Base-by-base conservation (phyloP, 37 sponge, comb jelly and placozoan genomes). In the Spongilla lacustris region DNA sequence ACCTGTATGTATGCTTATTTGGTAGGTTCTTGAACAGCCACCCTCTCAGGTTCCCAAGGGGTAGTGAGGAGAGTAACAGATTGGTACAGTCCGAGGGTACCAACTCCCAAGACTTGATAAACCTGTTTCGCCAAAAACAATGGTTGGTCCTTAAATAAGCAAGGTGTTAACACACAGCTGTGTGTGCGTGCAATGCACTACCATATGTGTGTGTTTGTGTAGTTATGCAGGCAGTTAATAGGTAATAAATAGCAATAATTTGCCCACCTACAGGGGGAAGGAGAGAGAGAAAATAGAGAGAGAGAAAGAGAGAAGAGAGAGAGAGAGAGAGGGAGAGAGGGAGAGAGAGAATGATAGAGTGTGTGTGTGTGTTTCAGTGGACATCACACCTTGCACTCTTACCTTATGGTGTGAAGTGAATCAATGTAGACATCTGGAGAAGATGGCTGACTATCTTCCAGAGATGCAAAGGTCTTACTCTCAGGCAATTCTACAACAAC, bases 21-120 rank as follows among this genome's bases (percentile, higher is more conserved):
- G 93, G 89, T 17, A 92, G 76, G 73, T 92, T 84, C 67, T 79
- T 80, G 69, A 89, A 89, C 28, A 92, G 81, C 93, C 93, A 92
- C 0, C 79, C 81, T 70, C 82, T 92, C 9, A 89, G 19, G 19
- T 84, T 27, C 0, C 30, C 68, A 24, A 75, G 73, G 33, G 89
- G 69, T 36, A 91, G 66, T 19, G 80, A 37, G 41, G 70, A 36
- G 24, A 46, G 36, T 27, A 19, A 13, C 33, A 91, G 13, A 22
- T 35, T 2, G 67, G 32, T 58, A 74, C 79, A 91, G 74, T 79
- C 74, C 17, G 32, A 27, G 37, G 92, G 92, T 8, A 91, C 83
- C 23, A 25, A 0, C 28, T 34, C 37, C 92, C 92, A 91, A 2
- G 92, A 83, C 92, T 91, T 91, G 74, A 91, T 84, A 35, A 71